Conservation (phyloP, 2,888 invertebrate genomes). For the Tupiocoris notatus region DNA sequence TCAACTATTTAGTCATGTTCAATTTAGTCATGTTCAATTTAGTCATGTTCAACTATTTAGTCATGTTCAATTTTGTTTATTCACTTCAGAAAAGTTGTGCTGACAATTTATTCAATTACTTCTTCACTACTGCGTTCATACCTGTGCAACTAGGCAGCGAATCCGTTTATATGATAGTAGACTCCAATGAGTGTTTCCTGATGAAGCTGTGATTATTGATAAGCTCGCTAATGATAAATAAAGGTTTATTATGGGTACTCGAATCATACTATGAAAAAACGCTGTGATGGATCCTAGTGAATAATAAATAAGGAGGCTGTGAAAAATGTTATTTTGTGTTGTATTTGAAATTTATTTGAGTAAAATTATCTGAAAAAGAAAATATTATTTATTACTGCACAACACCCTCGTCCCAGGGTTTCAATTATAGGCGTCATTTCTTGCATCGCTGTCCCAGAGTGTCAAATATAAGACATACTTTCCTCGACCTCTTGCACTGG, state of each 20-base stretch:
- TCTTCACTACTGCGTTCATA: slow-evolving; percentile 11
- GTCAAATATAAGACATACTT: slow-evolving; percentile 7
- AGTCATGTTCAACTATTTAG: no score
- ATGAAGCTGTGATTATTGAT: slow-evolving; percentile 9
- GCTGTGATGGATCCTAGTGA: neutral
- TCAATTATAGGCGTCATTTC: neutral
- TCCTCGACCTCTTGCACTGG: slow-evolving; percentile 7
- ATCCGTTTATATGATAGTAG: slow-evolving; percentile 3
- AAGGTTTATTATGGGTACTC: slow-evolving; percentile 1
- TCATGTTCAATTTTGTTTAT: slow-evolving; percentile 1
- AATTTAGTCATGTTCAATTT: no score
- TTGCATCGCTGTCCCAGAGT: slow-evolving; percentile 1
- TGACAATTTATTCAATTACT: slow-evolving; percentile 10
- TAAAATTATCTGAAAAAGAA: slow-evolving; percentile 9
- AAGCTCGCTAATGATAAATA: neutral
- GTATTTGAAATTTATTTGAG: slow-evolving; percentile 11
- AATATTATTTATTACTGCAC: slow-evolving; percentile 13
- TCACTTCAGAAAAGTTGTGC: slow-evolving; percentile 1
- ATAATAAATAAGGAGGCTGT: slow-evolving; percentile 8
- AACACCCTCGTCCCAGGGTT: slow-evolving; percentile 2
- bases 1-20: no score
- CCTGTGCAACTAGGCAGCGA: slow-evolving; percentile 3
- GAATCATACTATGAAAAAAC: no score
- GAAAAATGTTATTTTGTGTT: neutral
- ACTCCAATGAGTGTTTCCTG: slow-evolving; percentile 11